Evolutionary conservation across 1,140 invertebrate species (phyloP), one percentile per base, ranked within the genome.

Genomic region (Drosophila saltans): DNA sequence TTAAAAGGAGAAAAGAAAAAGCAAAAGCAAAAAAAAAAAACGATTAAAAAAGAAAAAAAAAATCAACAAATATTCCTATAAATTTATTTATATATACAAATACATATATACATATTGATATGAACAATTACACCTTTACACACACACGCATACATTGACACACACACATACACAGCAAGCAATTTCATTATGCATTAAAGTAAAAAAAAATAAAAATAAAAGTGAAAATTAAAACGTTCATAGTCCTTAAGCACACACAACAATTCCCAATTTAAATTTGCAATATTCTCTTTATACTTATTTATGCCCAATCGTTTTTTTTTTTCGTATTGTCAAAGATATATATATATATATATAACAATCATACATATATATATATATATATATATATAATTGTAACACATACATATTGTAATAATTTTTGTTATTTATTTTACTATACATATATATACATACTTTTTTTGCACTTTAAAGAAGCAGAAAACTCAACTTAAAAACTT

Each of bases 31-130:
- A 39, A 72, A 61, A 69, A 72, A 72, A 33, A 41, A 52, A 65
- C 30, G 73, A 81, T 57, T 65, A 30, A 66, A 60, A 45, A 66
- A 67, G 70, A 59, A 24, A 33, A 21, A 28, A 30, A 58, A 57
- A 75, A 56, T 43, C 83, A 88, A 86, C 75, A 88, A 76, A 86
- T 86, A 86, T 86, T 88, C 83, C 83, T 86, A 86, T 86, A 86
- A 80, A 88, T 86, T 86, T 86, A 88, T 86, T 88, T 86, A 86
- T 86, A 86, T 81, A 82, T 79, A 69, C 62, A 72, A 77, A 78
- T 78, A 78, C 62, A 88, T 84, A 80, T 66, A 88, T 84, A 80
- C 84, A 80, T 89, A 88, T 88, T 86, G 72, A 86, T 82, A 86
- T 86, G 62, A 85, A 86, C 66, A 81, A 75, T 88, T 69, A 73